phyloP scores from a whole-genome alignment of 53 echinoderm and acorn worm species.

The Stichopus horrens region DNA sequence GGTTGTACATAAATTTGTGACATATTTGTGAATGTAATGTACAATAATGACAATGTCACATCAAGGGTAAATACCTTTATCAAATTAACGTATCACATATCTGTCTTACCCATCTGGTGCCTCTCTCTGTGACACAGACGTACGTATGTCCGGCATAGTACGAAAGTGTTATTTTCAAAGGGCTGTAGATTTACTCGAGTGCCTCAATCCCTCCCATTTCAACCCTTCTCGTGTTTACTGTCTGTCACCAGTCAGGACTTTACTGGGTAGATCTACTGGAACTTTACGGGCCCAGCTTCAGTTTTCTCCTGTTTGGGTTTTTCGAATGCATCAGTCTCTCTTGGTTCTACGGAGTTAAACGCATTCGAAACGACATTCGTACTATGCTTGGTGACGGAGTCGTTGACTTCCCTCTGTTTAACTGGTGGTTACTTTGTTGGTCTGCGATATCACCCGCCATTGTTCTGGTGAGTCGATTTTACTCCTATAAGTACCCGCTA shows the following conservation, averaged over 20 bases:
- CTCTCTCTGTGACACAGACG: too few relatives aligned
- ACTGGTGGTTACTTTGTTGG: slow-evolving; percentile 82
- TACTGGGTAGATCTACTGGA: slow-evolving; percentile 89
- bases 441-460: slow-evolving; percentile 72
- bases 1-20: too few relatives aligned
- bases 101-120: too few relatives aligned
- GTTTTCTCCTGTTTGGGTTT: slow-evolving; percentile 70
- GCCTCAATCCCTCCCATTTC: too few relatives aligned
- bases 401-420: slow-evolving; percentile 65
- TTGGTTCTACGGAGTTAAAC: slow-evolving; percentile 82
- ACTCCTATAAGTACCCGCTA: too few relatives aligned
- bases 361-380: slow-evolving; percentile 87
- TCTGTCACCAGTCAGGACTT: slow-evolving; percentile 64
- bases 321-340: slow-evolving; percentile 72
- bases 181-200: too few relatives aligned
- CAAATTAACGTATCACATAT: too few relatives aligned
- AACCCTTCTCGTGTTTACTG: neutral
- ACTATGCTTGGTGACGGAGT: slow-evolving; percentile 74
- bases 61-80: too few relatives aligned
- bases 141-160: too few relatives aligned
- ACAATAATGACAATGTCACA: too few relatives aligned
- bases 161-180: too few relatives aligned
- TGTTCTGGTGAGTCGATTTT: slow-evolving; percentile 61
- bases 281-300: slow-evolving; percentile 76
- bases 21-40: too few relatives aligned